Base-by-base conservation (phyloP, 2,797 vertebrate species). In the Oreonectes daqikongensis region DNA sequence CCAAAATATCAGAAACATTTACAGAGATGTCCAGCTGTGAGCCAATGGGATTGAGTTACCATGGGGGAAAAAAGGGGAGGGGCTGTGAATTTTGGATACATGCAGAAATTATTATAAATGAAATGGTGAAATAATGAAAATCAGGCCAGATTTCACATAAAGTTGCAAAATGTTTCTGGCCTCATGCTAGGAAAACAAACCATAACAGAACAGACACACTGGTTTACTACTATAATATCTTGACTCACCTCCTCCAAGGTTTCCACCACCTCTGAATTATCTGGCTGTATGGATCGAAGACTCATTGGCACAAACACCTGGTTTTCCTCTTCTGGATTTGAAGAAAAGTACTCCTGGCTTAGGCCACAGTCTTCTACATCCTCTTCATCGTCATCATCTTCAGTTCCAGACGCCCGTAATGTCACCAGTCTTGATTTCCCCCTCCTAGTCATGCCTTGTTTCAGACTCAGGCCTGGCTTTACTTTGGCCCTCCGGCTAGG, bases 221-320 rank as follows among this genome's bases (percentile, higher is more conserved):
- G 5, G 24, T 18, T 15, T 52, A 12, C n/a, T 3, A 57, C 22
- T 7, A 42, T 8, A 53, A 66, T 24, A 42, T 20, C 17, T 6
- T 70, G 4, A 46, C 55, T 17, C 74, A 99, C 97, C 96, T 99
- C 97, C 85, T 96, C 95, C 93, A 97, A 89, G 0, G 93, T 95
- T 89, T 97, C 96, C 68, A 96, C 94, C 79, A 97, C 94, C 77
- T 95, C 93, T 79, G 91, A 50, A 69, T 92, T 82, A 79, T 94
- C 46, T 30, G 91, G 87, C 24, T 84, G 89, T 26, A 93, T 91
- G 61, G 95, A 93, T 67, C 95, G 93, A 77, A 99, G 92, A 78
- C 93, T 91, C 75, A 91, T 75, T 8, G 96, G 95, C 67, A 98
- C 93, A 85, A 97, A 98, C 0, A 87, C 93, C 83, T 90, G 89